Conservation (phyloP, 2,113 vertebrate species). For the Chroicocephalus ridibundus region DNA sequence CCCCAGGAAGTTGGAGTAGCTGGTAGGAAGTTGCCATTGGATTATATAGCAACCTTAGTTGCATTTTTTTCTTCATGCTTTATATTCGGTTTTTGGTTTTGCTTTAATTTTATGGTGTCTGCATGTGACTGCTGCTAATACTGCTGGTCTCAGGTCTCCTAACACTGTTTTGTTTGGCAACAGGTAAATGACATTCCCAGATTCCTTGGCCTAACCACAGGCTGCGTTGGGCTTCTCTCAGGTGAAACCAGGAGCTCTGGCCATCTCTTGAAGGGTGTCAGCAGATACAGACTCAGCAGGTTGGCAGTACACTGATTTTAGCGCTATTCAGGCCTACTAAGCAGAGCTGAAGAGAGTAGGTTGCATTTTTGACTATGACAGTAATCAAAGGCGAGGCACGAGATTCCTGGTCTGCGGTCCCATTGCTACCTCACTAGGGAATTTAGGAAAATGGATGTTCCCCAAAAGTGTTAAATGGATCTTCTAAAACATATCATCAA, state of each 20-base stretch:
- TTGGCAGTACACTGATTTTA: neutral
- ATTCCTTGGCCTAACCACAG: slow-evolving; percentile 4
- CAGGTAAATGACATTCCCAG: slow-evolving; percentile 31
- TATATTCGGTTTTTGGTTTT: neutral
- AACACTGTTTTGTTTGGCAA: neutral
- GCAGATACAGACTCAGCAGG: neutral
- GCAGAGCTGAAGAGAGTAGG: neutral
- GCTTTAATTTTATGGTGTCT: slow-evolving; percentile 18
- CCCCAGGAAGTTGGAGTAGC: neutral
- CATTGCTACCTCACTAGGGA: neutral
- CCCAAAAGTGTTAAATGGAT: neutral
- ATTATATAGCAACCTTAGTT: neutral
- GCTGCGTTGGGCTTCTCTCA: neutral
- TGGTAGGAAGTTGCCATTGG: neutral
- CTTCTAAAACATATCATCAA: neutral
- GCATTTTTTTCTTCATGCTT: neutral
- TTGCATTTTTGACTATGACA: neutral
- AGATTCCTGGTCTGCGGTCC: neutral
- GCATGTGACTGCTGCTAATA: neutral
- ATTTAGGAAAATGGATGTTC: neutral
- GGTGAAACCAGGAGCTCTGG: neutral
- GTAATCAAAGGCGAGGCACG: neutral
- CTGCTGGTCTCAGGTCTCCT: neutral
- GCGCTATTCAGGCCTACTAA: neutral
- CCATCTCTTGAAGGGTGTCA: neutral